Conservation (phyloP, 2,113 vertebrate species). For the Leucopternis melanops region DNA sequence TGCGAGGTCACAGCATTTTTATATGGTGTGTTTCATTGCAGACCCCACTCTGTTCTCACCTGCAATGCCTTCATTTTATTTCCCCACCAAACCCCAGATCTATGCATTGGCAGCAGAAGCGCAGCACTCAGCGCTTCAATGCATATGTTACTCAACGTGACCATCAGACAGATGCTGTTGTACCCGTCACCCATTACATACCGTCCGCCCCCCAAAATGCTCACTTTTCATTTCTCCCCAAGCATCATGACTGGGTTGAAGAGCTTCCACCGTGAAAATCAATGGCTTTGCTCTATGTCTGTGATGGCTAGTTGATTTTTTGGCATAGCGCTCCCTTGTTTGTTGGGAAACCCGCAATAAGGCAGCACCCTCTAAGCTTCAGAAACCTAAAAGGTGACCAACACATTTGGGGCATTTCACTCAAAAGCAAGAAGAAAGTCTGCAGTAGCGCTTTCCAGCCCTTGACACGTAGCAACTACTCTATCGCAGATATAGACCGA, state of each 20-base stretch:
- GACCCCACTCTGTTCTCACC: conserved; percentile 22
- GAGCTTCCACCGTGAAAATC: conserved; percentile 69
- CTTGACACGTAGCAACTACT: not conserved
- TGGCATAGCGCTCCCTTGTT: not conserved
- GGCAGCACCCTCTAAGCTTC: not conserved
- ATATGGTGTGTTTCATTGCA: conserved; percentile 31
- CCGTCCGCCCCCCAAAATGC: not conserved
- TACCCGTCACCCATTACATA: conserved; percentile 48
- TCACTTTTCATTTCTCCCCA: conserved; percentile 59
- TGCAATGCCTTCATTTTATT: conserved; percentile 48
- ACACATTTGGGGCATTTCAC: not conserved
- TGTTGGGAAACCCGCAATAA: not conserved
- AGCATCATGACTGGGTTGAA: conserved; percentile 64
- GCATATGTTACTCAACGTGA: conserved; percentile 32
- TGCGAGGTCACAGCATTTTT: conserved; percentile 58
- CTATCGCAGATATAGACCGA: conserved; percentile 73
- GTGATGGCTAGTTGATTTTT: conserved; percentile 60
- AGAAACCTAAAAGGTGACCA: not conserved
- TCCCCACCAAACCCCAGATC: conserved; percentile 22
- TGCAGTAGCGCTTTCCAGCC: not conserved
- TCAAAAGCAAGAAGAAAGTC: conserved; percentile 15
- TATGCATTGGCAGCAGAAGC: conserved; percentile 68
- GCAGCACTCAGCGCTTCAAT: conserved; percentile 37
- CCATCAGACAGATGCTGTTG: conserved; percentile 42
- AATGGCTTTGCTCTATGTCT: conserved; percentile 72